Base-by-base conservation (phyloP, 1,140 invertebrate genomes). In the Globodera rostochiensis region DNA sequence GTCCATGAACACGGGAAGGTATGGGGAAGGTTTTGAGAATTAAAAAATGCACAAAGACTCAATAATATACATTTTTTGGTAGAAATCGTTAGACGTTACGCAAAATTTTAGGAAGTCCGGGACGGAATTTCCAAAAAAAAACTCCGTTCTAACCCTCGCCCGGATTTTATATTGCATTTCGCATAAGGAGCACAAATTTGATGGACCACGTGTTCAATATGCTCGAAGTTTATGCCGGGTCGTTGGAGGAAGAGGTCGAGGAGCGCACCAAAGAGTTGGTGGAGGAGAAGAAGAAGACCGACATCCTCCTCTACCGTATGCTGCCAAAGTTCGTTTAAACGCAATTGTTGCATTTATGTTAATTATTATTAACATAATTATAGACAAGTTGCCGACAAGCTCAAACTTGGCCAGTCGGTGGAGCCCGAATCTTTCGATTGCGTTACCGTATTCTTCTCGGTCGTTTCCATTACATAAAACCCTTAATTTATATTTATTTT, bases 401-500 rank as follows among this genome's bases (percentile, higher is more conserved):
- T 98, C 80, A 96, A 95, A 67, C 93, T 93, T 84, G 95, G 95
- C 46, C 94, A 94, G 86, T 94, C 94, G 4, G 95, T 98, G 3
- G 94, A 95, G 90, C 96, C 96, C 6, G 96, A 98, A 91, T 94
- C 94, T 0, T 98, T 95, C 91, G 95, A 97, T 91, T 93, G 93
- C 83, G 95, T 93, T 57, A 98, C 96, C 47, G 97, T 98, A 85
- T 98, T 97, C 91, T 98, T 98, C 91, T 97, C 95, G 89, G 97
- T 64, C 57, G 19, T 13, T 19, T n/a, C 19, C 13, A 15, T 64
- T 15, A 64, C 13, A 19, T 64, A 19, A 25, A 13, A 64, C 19
- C 11, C 0, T 64, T 64, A 3, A 19, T 64, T 19, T 1, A 64
- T 64, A 64, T 64, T 64, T 6, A 19, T 64, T 64, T 15, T 4